Evolutionary conservation across 2,888 invertebrate genomes (phyloP), one percentile per base, ranked within the genome.

Genomic region (Drosophila cracens): DNA sequence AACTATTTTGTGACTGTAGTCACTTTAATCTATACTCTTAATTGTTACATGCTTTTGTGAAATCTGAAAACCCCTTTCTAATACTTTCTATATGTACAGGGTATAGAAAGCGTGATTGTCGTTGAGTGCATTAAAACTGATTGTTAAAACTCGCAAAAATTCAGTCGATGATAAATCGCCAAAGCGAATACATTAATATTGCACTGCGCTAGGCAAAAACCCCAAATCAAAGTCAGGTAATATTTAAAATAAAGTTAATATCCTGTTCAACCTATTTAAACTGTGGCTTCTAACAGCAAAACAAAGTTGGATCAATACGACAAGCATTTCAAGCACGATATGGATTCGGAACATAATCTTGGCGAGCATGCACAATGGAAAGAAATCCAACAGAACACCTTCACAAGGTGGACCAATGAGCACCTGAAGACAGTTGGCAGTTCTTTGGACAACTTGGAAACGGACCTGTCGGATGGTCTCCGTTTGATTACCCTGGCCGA

Each of bases 341-440:
- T 95, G 93, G 95, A 96, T 93, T 95, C 95, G 83, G 96, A 97
- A 94, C 95, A 97, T 91, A 97, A 97, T 93, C 94, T 97, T 91
- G 97, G 96, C 84, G 97, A 97, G 92, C 97, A 98, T 94, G 97
- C 98, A 81, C 96, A 96, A 93, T 98, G 98, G 98, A 98, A 98
- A 94, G 95, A 96, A 90, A 98, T 98, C 85, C 98, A 98, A 94
- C 97, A 98, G 93, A 98, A 98, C 93, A 98, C 98, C 70, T 98
- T 98, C 93, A 97, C 98, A 69, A 95, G 98, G 91, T 98, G 98
- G 98, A 97, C 97, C 62, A 98, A 98, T 94, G 97, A 98, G 92
- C 97, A 97, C 92, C 94, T 98, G 77, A 97, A 97, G 93, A 95
- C 95, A 57, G 96, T 95, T 71, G 95, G 96, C 93, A 96, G 96